Conservation (phyloP, 2,113 vertebrate species). For the Scomber japonicus region DNA sequence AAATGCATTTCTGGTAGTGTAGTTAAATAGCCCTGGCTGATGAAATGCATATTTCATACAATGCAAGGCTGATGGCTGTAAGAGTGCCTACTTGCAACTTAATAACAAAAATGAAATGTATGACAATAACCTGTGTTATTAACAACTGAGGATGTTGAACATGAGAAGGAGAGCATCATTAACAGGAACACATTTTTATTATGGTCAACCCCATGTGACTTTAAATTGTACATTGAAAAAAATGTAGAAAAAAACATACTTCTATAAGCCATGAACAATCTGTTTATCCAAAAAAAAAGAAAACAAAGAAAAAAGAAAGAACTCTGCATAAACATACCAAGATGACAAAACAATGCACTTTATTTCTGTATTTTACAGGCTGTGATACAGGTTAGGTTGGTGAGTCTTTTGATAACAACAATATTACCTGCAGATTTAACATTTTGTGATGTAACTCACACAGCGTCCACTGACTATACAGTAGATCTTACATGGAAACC, state of each 20-base stretch:
- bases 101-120: too few relatives aligned
- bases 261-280: conserved; percentile 44
- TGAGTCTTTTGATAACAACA: conserved; percentile 34
- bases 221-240: conserved; percentile 44
- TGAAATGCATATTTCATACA: conserved; percentile 2
- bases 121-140: too few relatives aligned
- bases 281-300: conserved; percentile 19
- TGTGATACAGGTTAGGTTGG: conserved; percentile 15
- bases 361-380: conserved; percentile 4
- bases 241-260: conserved; percentile 3
- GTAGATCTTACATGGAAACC: conserved; percentile 10
- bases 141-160: neutral
- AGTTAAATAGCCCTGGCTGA: conserved; percentile 10
- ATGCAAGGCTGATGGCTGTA: neutral
- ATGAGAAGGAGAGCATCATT: neutral
- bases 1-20: neutral
- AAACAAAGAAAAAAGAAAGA: conserved; percentile 15
- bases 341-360: conserved; percentile 32
- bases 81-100: neutral
- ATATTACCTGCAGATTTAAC: conserved; percentile 44
- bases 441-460: conserved; percentile 30
- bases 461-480: neutral
- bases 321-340: conserved; percentile 41
- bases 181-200: conserved; percentile 36
- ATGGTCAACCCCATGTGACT: conserved; percentile 30